phyloP scores from a whole-genome alignment of 2,797 vertebrate species.

The Melanotaenia nigrans region DNA sequence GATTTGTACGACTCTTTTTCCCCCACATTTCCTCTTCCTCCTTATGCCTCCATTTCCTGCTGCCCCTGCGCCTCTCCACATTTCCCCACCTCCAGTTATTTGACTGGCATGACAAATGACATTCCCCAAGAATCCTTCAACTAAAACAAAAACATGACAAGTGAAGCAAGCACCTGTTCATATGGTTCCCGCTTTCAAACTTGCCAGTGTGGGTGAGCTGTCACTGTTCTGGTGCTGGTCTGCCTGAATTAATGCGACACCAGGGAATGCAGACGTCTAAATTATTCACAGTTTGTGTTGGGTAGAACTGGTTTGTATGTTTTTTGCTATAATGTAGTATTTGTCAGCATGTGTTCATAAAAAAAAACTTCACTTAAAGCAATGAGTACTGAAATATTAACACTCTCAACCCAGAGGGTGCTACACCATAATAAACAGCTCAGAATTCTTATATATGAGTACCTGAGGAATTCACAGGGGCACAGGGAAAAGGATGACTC shows the following conservation, averaged over 20 bases:
- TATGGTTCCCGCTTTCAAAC: slow-evolving; percentile 12
- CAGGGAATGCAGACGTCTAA: slow-evolving; percentile 43
- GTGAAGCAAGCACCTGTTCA: slow-evolving; percentile 21
- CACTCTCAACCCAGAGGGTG: slow-evolving; percentile 11
- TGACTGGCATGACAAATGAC: slow-evolving; percentile 23
- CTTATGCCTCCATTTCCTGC: neutral
- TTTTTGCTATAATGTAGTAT: slow-evolving; percentile 2
- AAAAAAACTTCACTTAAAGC: neutral
- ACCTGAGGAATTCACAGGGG: slow-evolving; percentile 20
- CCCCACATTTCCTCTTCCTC: neutral
- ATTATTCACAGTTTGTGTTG: slow-evolving; percentile 54
- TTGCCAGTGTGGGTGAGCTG: slow-evolving; percentile 28
- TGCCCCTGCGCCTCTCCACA: neutral
- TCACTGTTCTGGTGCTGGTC: slow-evolving; percentile 18
- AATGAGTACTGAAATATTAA: slow-evolving; percentile 51
- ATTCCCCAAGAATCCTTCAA: neutral
- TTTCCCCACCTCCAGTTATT: slow-evolving; percentile 28
- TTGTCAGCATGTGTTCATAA: slow-evolving; percentile 7
- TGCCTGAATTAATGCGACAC: slow-evolving; percentile 41
- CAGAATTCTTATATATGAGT: slow-evolving; percentile 21
- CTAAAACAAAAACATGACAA: slow-evolving; percentile 26
- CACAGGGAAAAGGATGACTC: slow-evolving; percentile 3
- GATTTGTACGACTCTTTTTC: neutral
- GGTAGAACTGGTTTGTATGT: slow-evolving; percentile 12
- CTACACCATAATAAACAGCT: neutral